Percentiles rank a stretch among this genome's conserved stretches.
These are phyloP conservation scores for Caenorhabditis sinica DNA, from an alignment of 2,888 invertebrate species.

Conservation along the genomic window DNA sequence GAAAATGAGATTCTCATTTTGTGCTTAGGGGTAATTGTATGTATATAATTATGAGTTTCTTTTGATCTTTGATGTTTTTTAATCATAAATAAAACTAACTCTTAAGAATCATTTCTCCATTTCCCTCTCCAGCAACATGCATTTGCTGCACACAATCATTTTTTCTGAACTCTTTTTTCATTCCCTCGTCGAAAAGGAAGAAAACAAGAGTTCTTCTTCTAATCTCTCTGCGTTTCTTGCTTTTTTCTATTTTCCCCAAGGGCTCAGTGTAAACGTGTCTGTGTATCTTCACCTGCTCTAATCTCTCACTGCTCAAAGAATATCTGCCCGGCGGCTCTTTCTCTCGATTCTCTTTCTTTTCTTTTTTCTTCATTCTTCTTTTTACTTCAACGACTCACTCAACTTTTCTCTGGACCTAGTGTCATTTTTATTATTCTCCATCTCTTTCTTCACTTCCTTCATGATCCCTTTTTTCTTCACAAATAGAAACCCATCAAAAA, in stretches of 20 bases:
- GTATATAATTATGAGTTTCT: conserved; percentile 23
- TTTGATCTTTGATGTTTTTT: neutral
- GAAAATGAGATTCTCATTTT: neutral
- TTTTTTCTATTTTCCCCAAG: neutral
- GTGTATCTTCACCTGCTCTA: neutral
- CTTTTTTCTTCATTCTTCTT: conserved; percentile 9
- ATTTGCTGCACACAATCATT: neutral
- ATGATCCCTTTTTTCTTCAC: neutral
- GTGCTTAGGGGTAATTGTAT: conserved; percentile 14
- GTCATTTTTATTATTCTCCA: conserved; percentile 32
- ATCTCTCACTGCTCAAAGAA: conserved; percentile 30
- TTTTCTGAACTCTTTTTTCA: neutral
- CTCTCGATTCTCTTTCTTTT: conserved; percentile 32
- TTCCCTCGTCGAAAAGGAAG: neutral
- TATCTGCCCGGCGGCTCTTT: conserved; percentile 39
- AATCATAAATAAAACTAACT: neutral
- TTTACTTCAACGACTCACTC: conserved; percentile 34
- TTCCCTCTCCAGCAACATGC: neutral
- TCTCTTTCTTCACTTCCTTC: neutral
- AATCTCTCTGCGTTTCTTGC: neutral
- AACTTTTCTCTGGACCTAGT: conserved; percentile 19
- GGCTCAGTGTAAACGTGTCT: conserved; percentile 29
- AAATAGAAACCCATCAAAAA: no score
- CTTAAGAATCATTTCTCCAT: neutral
- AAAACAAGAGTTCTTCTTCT: conserved; percentile 22